A percentile compares a stretch with the other conserved stretches of the same genome.
These are phyloP conservation scores for Athalia cordata DNA, from an alignment of 2,888 invertebrate species.

Conservation along the genomic window DNA sequence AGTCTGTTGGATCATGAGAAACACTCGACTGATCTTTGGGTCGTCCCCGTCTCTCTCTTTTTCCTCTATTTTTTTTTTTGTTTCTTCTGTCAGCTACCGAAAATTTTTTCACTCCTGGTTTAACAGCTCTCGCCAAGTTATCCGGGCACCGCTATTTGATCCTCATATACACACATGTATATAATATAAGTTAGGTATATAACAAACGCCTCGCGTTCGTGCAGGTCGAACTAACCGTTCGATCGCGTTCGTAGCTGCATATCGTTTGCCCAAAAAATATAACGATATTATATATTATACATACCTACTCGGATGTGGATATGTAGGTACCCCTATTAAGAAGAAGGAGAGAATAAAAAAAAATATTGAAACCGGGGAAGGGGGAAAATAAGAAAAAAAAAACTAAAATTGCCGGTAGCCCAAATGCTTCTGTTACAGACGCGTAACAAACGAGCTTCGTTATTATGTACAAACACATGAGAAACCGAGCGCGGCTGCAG, in stretches of 20 bases:
- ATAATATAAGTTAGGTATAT: too few species aligned
- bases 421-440: constrained; percentile 23
- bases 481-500: background rate
- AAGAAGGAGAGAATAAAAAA: background rate
- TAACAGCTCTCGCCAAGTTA: constrained; percentile 57
- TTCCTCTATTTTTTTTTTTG: background rate
- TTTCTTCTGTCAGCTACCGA: constrained; percentile 64
- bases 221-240: too few species aligned
- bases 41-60: constrained; percentile 5
- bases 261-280: background rate
- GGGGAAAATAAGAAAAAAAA: background rate
- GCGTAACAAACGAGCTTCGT: background rate
- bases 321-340: constrained; percentile 14
- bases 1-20: background rate
- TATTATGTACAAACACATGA: too few species aligned
- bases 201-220: too few species aligned
- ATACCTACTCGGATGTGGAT: constrained; percentile 21
- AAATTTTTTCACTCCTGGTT: constrained; percentile 71
- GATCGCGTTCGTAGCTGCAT: background rate
- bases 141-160: constrained; percentile 65
- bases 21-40: constrained; percentile 41
- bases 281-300: too few species aligned
- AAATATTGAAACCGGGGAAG: background rate
- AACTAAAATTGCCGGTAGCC: constrained; percentile 15
- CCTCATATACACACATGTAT: constrained; percentile 48